Base-by-base conservation (phyloP, 2,113 vertebrate genomes). In the Pteropus alecto region DNA sequence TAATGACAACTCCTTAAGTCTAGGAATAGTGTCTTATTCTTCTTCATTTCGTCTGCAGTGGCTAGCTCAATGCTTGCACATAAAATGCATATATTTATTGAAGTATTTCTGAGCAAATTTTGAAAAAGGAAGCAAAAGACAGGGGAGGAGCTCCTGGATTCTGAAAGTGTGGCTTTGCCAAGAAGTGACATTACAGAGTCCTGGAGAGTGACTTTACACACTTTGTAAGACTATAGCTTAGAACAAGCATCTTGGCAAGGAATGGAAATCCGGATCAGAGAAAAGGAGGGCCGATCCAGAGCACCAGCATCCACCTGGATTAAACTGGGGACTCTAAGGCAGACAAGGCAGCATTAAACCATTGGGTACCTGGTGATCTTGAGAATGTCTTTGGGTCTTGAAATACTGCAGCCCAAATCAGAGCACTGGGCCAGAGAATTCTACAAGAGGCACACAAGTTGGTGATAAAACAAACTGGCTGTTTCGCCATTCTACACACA, bases 101-200 rank as follows among this genome's bases (percentile, higher is more conserved):
- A 67, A 78, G 21, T 18, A 8, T 60, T 95, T 82, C 65, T 92
- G 48, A 88, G 61, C 8, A 12, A 81, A 38, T 84, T 96, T 90
- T 58, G 51, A 94, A 93, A 60, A 54, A 90, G 46, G 61, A 78
- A 86, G 16, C 81, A 58, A 70, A 93, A 90, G 85, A 85, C 54
- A 54, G n/a, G 81, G 22, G 48, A 54, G 73, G 48, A 56, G 33
- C n/a, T 82, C 21, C 63, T 54, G 30, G 78, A 26, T 88, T 74
- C 94, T 73, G 79, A 88, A 85, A 85, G 48, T n/a, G 61, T 35
- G n/a, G 48, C 67, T 65, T 56, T 90, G 70, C 30, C 38, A 70
- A 88, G 61, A 95, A 91, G 70, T 54, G 61, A 77, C 89, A 30
- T 41, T 15, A 11, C 13, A 71, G 28, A 56, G 48, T 56, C 33